Percentiles rank a stretch among this genome's conserved stretches.
Evolutionary conservation across 2,888 invertebrate species (phyloP).

Genomic region (Acrobasis suavella): DNA sequence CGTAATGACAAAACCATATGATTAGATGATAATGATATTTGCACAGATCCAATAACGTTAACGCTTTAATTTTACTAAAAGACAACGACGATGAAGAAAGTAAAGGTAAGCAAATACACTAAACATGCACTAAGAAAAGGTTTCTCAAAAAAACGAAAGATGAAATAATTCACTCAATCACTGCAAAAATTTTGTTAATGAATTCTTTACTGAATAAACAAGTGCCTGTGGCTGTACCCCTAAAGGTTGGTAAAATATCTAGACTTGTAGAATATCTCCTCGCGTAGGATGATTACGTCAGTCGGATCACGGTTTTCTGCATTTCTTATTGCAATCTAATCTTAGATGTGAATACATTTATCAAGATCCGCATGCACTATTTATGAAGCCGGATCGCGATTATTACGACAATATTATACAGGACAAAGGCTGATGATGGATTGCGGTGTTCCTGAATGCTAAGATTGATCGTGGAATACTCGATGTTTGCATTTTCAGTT

Average conservation of each 20-base stretch:
- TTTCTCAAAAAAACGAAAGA: no score
- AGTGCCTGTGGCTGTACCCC: not conserved
- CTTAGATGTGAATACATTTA: constrained; percentile 63
- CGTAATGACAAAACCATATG: no score
- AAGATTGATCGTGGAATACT: constrained; percentile 13
- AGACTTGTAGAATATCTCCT: constrained; percentile 42
- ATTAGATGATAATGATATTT: no score
- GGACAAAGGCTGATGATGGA: constrained; percentile 23
- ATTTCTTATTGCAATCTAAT: constrained; percentile 60
- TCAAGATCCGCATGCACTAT: constrained; percentile 54
- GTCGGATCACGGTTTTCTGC: constrained; percentile 57
- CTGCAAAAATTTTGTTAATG: not conserved
- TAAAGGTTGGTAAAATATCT: not conserved
- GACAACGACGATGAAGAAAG: no score
- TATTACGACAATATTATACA: constrained; percentile 44
- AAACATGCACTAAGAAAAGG: no score
- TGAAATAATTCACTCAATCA: no score
- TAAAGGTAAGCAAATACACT: no score
- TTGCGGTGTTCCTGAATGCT: constrained; percentile 15
- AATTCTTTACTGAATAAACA: not conserved
- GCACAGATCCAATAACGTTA: no score
- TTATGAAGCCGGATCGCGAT: constrained; percentile 48
- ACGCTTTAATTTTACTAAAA: no score
- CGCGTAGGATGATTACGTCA: constrained; percentile 58
- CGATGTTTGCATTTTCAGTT: not conserved